These are phyloP conservation scores for Cydia pomonella DNA, from an alignment of 1,140 invertebrate genomes.

Conservation along the genomic window DNA sequence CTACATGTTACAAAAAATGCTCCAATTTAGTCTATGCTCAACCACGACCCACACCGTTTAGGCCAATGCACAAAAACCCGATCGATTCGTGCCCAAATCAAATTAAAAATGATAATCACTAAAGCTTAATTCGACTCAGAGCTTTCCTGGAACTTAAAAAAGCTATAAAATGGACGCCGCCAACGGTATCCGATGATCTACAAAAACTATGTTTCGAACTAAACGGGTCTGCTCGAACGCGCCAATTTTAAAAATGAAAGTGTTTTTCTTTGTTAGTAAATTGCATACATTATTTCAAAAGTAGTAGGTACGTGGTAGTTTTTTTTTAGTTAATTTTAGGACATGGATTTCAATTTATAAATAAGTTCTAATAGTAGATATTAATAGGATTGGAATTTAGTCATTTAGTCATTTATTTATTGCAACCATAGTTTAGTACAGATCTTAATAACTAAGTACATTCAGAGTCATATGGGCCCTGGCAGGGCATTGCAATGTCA, in stretches of 20 bases:
- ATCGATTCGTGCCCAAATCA: slow-evolving; percentile 51
- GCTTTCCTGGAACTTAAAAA: slow-evolving; percentile 60
- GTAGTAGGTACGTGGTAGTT: not conserved
- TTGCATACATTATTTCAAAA: not conserved
- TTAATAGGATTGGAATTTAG: too few species aligned
- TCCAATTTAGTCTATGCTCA: slow-evolving; percentile 14
- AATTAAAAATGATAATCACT: slow-evolving; percentile 67
- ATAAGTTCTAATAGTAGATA: too few species aligned
- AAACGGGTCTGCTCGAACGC: slow-evolving; percentile 20
- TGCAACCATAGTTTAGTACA: too few species aligned
- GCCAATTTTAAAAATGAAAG: slow-evolving; percentile 25
- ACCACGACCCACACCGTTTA: slow-evolving; percentile 11
- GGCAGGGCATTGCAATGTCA: too few species aligned
- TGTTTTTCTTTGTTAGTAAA: slow-evolving; percentile 18
- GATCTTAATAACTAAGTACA: too few species aligned
- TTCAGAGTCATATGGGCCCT: too few species aligned
- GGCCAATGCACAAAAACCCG: slow-evolving; percentile 32
- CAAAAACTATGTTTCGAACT: slow-evolving; percentile 34
- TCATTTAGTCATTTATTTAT: too few species aligned
- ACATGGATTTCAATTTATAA: too few species aligned
- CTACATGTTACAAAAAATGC: not conserved
- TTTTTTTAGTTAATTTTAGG: too few species aligned
- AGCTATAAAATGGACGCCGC: slow-evolving; percentile 48
- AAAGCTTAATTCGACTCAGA: slow-evolving; percentile 57
- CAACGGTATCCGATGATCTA: slow-evolving; percentile 52